Evolutionary conservation across 2,113 vertebrate genomes (phyloP).

Genomic region (Salvator merianae): DNA sequence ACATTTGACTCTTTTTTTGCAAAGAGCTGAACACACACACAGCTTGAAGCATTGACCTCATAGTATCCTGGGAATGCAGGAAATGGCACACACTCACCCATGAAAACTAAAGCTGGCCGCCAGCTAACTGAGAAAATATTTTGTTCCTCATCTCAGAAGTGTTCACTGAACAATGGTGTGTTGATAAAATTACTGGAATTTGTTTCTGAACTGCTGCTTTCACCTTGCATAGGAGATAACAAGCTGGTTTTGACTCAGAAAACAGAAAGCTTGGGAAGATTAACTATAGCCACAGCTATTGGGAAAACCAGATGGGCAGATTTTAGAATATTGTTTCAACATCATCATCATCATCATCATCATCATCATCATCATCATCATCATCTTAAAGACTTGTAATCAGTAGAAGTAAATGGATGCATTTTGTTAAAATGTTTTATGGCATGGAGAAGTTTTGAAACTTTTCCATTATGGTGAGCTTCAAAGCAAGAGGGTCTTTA

Average conservation of each 20-base stretch:
- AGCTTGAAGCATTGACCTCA: constrained; percentile 50
- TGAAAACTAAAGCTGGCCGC: constrained; percentile 59
- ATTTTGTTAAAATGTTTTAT: too few species aligned
- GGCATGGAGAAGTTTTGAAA: too few species aligned
- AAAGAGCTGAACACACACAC: constrained; percentile 43
- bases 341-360: too few species aligned
- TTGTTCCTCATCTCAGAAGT: constrained; percentile 44
- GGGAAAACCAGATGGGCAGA: background rate
- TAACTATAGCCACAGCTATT: constrained; percentile 4
- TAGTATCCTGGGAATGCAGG: constrained; percentile 55
- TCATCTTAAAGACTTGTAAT: too few species aligned
- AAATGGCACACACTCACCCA: constrained; percentile 58
- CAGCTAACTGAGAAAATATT: constrained; percentile 64
- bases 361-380: too few species aligned
- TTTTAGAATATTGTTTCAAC: too few species aligned
- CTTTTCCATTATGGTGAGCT: too few species aligned
- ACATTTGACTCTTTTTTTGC: constrained; percentile 29
- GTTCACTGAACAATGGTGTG: constrained; percentile 50
- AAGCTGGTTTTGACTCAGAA: constrained; percentile 49
- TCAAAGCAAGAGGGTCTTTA: too few species aligned
- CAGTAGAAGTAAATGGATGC: too few species aligned
- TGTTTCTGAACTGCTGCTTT: constrained; percentile 45
- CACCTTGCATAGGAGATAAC: constrained; percentile 54
- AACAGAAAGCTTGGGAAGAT: constrained; percentile 25
- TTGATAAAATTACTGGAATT: constrained; percentile 38